Evolutionary conservation across 1,140 invertebrate species (phyloP), one percentile per base, ranked within the genome.

Genomic region (Bombyx mandarina): DNA sequence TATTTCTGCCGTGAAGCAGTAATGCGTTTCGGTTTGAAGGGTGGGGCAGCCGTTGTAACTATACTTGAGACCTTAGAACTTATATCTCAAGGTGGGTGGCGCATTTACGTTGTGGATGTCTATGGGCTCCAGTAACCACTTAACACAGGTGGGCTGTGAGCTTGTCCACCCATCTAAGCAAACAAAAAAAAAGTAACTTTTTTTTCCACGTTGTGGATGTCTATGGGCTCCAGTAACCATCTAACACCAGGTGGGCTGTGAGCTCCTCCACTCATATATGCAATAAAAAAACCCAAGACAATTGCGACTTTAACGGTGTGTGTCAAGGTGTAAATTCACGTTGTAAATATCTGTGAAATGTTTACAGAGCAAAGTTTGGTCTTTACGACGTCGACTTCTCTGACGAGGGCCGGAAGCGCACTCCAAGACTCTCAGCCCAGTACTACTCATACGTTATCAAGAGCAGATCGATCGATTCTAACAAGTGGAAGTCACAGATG

Each of bases 311-410:
- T 45, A 10, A 45, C 10, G 7, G 1, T 45, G 7, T 45, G 10
- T 45, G 10, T 8, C 7, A 45, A 45, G 45, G 7, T 45, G 7
- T 1, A 45, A 1, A 10, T 45, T 45, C 10, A 1, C 45, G 1
- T 45, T 45, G 7, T 8, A 8, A 8, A 8, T 45, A 45, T 8
- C 45, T 8, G 7, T 45, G 7, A 8, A 45, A 8, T 8, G 7
- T 45, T 48, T 26, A 71, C 75, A 90, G 89, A 1, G 82, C 90
- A 65, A 90, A 89, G 60, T 95, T 93, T 75, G 94, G 94, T 3
- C 68, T 95, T 0, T 91, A 92, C 63, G 84, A 90, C 18, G 92
- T 96, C 2, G 90, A 95, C 73, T 94, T 94, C 61, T 82, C 67
- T 1, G 86, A 91, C 61, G 89, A 90, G 0, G 71, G 89, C 1